Base-by-base conservation (phyloP, 2,113 vertebrate species). In the Cnemophilus loriae region DNA sequence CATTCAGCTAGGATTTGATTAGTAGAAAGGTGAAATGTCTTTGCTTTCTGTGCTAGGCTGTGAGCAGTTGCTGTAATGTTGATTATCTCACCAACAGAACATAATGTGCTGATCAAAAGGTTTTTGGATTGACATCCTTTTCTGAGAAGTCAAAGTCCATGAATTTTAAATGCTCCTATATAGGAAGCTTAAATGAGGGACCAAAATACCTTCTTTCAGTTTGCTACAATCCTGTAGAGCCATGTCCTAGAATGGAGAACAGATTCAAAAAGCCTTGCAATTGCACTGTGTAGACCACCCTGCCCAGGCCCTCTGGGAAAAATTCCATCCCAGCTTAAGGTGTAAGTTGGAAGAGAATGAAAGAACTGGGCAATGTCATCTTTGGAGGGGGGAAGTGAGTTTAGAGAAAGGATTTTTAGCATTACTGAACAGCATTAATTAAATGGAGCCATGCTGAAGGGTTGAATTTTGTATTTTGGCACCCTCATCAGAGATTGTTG, bases 361-460 rank as follows among this genome's bases (percentile, higher is more conserved):
- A 53, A 57, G 7, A 53, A 74, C 4, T 49, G 15, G 20, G 5
- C 9, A 83, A 80, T 65, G 3, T 0, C 3, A 18, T 13, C 8
- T 28, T 75, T 15, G 16, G 11, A 77, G 4, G 2, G 3, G 1
- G 4, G 1, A 5, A 12, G 0, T 41, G 14, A 68, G 3, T 28
- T 65, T 70, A 77, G 15, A 69, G 26, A 49, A 64, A 68, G 4
- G 9, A 35, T 16, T 22, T 87, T 69, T 56, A 44, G 23, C 10
- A 2, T 56, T 86, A 35, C 4, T 33, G 9, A 82, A 26, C 2
- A 55, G 3, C 3, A 57, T 3, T 13, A 65, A 61, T 28, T 47
- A 49, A 71, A 65, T 9, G 6, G 1, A 70, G 10, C 2, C 11
- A 35, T 19, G 5, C 3, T 50, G n/a, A 85, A 61, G 6, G 1